Base-by-base conservation (phyloP, 2,888 invertebrate genomes). In the Congeria kusceri region DNA sequence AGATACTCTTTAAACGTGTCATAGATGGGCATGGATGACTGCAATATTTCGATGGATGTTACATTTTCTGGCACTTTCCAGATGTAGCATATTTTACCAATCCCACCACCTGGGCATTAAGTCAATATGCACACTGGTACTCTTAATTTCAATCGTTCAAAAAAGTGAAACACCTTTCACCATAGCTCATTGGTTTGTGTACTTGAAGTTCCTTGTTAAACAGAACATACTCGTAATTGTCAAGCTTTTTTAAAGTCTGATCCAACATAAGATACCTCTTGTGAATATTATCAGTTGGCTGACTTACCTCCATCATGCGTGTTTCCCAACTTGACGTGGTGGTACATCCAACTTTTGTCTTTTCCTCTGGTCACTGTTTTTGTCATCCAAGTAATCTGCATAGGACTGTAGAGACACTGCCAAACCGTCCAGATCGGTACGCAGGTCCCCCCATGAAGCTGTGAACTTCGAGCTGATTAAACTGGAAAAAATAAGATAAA, bases 31-130 rank as follows among this genome's bases (percentile, higher is more conserved):
- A 49, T 20, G 46, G 65, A 44, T n/a, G 49, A 18, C n/a, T 32
- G 67, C 23, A 71, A 67, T 29, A 76, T 57, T 57, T 76, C 73
- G 7, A 23, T 23, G 18, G 46, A 18, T 13, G 68, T 57, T 53
- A 49, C 15, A 23, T 83, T 70, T 25, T 49, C 47, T 15, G 71
- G 61, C 58, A 76, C 59, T 20, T 62, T 56, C 83, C 80, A 83
- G 13, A 80, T 5, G 28, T 74, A 80, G 9, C 73, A 67, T 20
- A 53, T 47, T 29, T 64, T 28, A n/a, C 59, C 28, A 23, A 58
- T 20, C 62, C 71, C 71, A n/a, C n/a, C n/a, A n/a, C n/a, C n/a
- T n/a, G n/a, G n/a, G n/a, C n/a, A n/a, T n/a, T n/a, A n/a, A n/a
- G n/a, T n/a, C n/a, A n/a, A n/a, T n/a, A n/a, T n/a, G n/a, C n/a